These are phyloP conservation scores for Syrmaticus mikado DNA, from an alignment of 2,113 vertebrate species.

Conservation along the genomic window DNA sequence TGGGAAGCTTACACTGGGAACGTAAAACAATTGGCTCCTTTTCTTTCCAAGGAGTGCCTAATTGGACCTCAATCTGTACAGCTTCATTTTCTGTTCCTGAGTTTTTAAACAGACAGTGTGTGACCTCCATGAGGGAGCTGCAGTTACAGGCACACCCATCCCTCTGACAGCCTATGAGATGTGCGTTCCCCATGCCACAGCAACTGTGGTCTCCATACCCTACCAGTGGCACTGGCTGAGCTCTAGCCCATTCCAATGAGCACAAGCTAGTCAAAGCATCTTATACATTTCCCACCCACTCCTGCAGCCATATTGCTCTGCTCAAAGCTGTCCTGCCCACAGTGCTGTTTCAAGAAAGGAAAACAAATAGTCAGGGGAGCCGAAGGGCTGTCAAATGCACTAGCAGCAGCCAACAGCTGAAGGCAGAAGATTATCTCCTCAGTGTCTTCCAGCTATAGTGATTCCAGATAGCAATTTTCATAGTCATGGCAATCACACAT, in stretches of 20 bases:
- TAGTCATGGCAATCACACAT: neutral
- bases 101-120: neutral
- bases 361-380: neutral
- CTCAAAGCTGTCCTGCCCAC: neutral
- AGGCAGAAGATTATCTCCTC: neutral
- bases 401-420: neutral
- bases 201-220: neutral
- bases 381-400: neutral
- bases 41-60: neutral
- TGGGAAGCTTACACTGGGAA: neutral
- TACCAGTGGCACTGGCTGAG: neutral
- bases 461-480: neutral
- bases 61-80: neutral
- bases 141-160: neutral
- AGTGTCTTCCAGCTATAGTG: neutral
- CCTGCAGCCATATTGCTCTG: neutral
- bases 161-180: accelerated
- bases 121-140: neutral
- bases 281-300: neutral
- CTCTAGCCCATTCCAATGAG: neutral
- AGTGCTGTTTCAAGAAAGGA: neutral
- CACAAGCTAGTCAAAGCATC: neutral
- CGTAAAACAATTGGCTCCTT: neutral
- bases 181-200: accelerated
- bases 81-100: neutral